Conservation (phyloP, 2,113 vertebrate species). For the Pangasianodon gigas region DNA sequence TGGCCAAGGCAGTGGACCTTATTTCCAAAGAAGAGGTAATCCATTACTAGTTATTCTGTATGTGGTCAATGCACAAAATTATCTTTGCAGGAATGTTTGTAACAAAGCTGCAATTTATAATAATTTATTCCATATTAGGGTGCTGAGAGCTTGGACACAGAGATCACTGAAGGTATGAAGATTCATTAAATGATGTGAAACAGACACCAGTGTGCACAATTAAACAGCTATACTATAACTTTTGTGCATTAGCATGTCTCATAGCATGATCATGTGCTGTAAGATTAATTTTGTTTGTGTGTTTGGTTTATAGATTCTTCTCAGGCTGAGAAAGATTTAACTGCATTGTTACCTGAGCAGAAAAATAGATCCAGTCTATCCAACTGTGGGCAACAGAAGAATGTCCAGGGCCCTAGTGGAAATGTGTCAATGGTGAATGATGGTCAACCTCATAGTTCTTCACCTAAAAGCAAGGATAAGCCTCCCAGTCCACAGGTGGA, state of each 20-base stretch:
- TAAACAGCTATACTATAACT: background rate
- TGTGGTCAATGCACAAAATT: background rate
- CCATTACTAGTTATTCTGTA: background rate
- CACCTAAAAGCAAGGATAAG: background rate
- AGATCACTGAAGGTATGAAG: constrained; percentile 24
- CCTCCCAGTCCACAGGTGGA: constrained; percentile 13
- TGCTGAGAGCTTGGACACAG: background rate
- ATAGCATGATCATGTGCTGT: background rate
- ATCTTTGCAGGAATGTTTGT: constrained; percentile 33
- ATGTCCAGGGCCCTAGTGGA: background rate
- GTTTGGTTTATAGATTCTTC: background rate
- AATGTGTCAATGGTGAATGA: constrained; percentile 19
- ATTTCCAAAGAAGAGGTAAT: constrained; percentile 65
- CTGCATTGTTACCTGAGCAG: background rate
- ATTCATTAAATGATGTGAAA: constrained; percentile 38
- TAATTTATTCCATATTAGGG: constrained; percentile 11
- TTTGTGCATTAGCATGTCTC: constrained; percentile 11
- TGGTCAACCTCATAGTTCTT: background rate
- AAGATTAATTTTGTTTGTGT: background rate
- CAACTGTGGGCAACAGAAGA: background rate
- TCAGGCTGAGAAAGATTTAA: constrained; percentile 15
- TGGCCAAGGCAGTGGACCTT: constrained; percentile 63
- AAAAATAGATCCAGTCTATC: constrained; percentile 11
- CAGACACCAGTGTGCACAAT: background rate
- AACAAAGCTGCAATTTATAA: background rate